Conservation (phyloP, 2,888 invertebrate species). For the Congeria kusceri region DNA sequence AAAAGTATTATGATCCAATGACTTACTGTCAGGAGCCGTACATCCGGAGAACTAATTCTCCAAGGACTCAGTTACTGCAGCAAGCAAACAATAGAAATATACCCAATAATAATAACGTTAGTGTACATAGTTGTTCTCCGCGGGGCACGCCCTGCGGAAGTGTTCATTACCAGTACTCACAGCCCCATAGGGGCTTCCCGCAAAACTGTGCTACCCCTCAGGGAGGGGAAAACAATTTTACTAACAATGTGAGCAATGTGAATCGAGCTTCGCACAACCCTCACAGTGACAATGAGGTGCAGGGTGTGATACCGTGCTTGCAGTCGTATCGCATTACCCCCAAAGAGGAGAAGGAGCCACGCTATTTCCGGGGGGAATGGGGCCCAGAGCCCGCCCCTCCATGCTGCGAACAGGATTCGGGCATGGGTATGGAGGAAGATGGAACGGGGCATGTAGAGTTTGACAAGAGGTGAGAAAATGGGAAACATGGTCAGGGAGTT, state of each 20-base stretch:
- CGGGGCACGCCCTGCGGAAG: constrained; percentile 53
- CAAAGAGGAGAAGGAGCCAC: constrained; percentile 65
- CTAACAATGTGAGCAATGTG: constrained; percentile 14
- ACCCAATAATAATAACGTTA: constrained; percentile 20
- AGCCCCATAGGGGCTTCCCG: constrained; percentile 44
- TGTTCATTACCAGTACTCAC: constrained; percentile 59
- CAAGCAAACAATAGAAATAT: constrained; percentile 49
- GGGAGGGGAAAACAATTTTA: constrained; percentile 20
- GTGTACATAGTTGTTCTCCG: constrained; percentile 32
- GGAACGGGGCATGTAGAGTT: constrained; percentile 86
- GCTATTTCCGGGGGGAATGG: constrained; percentile 58
- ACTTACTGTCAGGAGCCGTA: constrained; percentile 75
- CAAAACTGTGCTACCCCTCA: constrained; percentile 52
- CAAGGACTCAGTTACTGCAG: constrained; percentile 50
- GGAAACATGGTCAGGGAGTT: too few relatives aligned
- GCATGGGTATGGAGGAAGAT: constrained; percentile 67
- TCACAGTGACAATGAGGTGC: constrained; percentile 69
- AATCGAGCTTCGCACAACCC: constrained; percentile 61
- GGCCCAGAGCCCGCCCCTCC: constrained; percentile 62
- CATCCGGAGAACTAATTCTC: constrained; percentile 68
- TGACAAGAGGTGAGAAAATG: constrained; percentile 53
- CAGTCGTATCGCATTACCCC: constrained; percentile 65
- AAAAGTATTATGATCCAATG: constrained; percentile 69
- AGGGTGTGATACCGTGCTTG: constrained; percentile 58
- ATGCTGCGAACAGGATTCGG: constrained; percentile 59